Evolutionary conservation across 2,888 invertebrate genomes (phyloP), one percentile per base, ranked within the genome.

Genomic region (Platycheirus rosarum): DNA sequence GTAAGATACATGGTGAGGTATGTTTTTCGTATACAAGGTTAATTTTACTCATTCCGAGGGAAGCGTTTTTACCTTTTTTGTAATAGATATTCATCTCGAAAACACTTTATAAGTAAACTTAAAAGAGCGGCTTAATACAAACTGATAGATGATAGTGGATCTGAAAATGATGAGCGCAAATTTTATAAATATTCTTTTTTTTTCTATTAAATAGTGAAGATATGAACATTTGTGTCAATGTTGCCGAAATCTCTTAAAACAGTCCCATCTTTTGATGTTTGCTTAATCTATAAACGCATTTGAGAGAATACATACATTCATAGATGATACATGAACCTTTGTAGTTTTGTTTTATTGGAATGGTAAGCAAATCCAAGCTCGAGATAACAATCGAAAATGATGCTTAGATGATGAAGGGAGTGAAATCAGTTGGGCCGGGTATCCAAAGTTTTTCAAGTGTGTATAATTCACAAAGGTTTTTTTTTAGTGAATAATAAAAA

Each of bases 211-310:
- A 37, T 20, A 57, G 8, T 4, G 14, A 14, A 20, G 37, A 70
- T 49, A 42, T 29, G 35, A 76, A 32, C 2, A 70, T 70, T 53
- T 44, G 55, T 85, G 73, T 79, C 77, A 85, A 75, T 75, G 75
- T 44, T 75, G 37, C 35, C 32, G 46, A 42, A 62, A 51, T 35
- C 40, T 9, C 49, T 37, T 46, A 6, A 9, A 42, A 82, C 70
- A 71, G 26, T 35, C 8, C 20, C 5, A 23, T 51, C 37, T 49
- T 44, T 75, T 71, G 66, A 66, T 60, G 35, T 29, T 26, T 16
- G 20, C 48, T 49, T 26, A 44, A 23, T 42, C 46, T 26, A 35
- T 0, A n/a, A n/a, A 29, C 23, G 8, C 1, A 1, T 32, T 42
- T 29, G 35, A 8, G 8, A 11, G 29, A 32, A 16, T 13, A 9